Evolutionary conservation across 2,113 vertebrate species (phyloP), one percentile per base, ranked within the genome.

Genomic region (Pseudonaja textilis): DNA sequence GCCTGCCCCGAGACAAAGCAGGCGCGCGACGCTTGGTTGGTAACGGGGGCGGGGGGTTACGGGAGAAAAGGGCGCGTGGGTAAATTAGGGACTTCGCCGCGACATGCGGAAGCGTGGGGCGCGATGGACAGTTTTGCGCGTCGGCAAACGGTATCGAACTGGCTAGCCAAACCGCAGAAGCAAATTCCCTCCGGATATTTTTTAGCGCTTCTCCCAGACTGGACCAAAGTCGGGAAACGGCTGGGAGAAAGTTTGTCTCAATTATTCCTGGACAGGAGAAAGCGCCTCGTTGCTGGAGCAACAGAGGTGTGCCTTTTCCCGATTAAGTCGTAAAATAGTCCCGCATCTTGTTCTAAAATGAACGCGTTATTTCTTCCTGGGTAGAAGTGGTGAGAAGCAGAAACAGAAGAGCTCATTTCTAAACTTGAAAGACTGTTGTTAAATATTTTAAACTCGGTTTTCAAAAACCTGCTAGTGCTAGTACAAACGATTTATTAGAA

Each of bases 1-100:
- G 99, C 99, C 56, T 99, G 99, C 95, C 99, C 99, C 0, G 99
- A 99, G 95, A 99, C 99, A 14, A 99, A 99, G 97, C 99, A 98
- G 96, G 98, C 98, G 94, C 97, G 99, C 90, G 99, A 99, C 94
- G 97, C 98, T 45, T 99, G 99, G 99, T 99, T 95, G 97, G 92
- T 90, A 12, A n/a, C 0, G 20, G 6, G 1, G 47, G 47, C 8
- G 47, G 7, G 7, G 29, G 87, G 59, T 2, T 25, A 22, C 0
- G 34, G 34, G 23, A 25, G 12, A 25, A 56, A 1, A 1, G 45
- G 29, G 39, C 25, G 47, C 10, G 39, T 23, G 20, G 54, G 81
- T 39, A 22, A 81, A 42, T 7, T 8, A 22, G 74, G n/a, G 6
- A 39, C 23, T 42, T 45, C 85, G 0, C 9, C 42, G 20, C 47